Conservation (phyloP, 23 tunicate genomes). For the Ciona savignyi region DNA sequence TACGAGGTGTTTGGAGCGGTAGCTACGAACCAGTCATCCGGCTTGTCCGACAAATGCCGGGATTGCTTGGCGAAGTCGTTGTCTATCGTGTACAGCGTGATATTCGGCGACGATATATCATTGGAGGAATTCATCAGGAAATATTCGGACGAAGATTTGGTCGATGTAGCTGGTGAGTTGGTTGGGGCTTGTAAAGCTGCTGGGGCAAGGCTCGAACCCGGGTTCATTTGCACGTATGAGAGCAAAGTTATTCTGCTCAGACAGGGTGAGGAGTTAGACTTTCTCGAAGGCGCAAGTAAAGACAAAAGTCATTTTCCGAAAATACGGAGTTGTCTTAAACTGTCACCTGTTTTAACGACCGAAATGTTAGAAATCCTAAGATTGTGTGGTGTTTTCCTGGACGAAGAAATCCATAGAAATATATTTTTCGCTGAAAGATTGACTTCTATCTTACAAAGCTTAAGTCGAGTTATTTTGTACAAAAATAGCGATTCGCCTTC, state of each 20-base stretch:
- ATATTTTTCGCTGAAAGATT: conserved; percentile 53
- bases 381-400: conserved; percentile 22
- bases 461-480: conserved; percentile 51
- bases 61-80: conserved; percentile 13
- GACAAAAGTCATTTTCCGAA: conserved; percentile 7
- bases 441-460: conserved; percentile 56
- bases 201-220: conserved; percentile 4
- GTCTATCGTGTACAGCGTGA: conserved; percentile 1
- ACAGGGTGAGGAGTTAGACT: conserved; percentile 16
- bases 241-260: conserved; percentile 1
- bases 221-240: conserved; percentile 16
- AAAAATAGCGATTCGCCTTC: background rate
- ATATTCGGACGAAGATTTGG: background rate
- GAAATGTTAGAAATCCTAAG: conserved; percentile 8
- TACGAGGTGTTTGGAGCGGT: conserved; percentile 37
- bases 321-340: conserved; percentile 1
- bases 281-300: conserved; percentile 15
- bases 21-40: conserved; percentile 7
- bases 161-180: conserved; percentile 15
- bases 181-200: conserved; percentile 2
- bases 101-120: background rate
- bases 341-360: background rate
- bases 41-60: background rate
- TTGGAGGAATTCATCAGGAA: background rate
- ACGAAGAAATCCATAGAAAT: background rate